A percentile compares a stretch with the other conserved stretches of the same genome.
These are phyloP conservation scores for Corythoichthys haematopterus DNA, from an alignment of 2,113 vertebrate genomes.

Conservation along the genomic window DNA sequence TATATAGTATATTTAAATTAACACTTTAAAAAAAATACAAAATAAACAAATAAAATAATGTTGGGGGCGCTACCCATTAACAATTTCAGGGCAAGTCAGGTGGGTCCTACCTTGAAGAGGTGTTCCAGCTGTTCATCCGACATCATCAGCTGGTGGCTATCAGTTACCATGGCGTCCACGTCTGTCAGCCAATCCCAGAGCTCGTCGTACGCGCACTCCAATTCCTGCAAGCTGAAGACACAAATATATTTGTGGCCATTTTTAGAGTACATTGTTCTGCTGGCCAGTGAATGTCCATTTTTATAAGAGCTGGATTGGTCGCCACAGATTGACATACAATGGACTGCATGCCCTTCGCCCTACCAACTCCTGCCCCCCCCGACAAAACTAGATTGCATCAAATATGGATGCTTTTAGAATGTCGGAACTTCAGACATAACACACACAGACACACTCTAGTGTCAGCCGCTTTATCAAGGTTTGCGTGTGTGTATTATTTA, in stretches of 20 bases:
- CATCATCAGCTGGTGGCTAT: conserved; percentile 96
- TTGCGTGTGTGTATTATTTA: conserved; percentile 57
- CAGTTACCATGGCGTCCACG: conserved; percentile 93
- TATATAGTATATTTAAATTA: too few relatives aligned
- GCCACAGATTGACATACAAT: conserved; percentile 25
- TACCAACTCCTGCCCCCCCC: conserved; percentile 7
- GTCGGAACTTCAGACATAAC: conserved; percentile 31
- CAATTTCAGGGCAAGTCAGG: too few relatives aligned
- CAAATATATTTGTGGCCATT: background rate
- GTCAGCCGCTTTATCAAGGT: conserved; percentile 54
- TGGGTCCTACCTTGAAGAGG: conserved; percentile 84
- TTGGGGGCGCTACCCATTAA: too few relatives aligned
- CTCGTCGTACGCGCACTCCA: conserved; percentile 93
- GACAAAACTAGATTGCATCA: conserved; percentile 46
- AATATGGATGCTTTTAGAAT: conserved; percentile 54
- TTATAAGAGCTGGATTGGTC: background rate
- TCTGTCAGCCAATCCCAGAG: conserved; percentile 99
- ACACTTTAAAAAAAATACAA: too few relatives aligned
- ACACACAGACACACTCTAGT: conserved; percentile 41
- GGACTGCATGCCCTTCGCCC: background rate
- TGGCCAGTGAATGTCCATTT: background rate
- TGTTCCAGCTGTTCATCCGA: conserved; percentile 95
- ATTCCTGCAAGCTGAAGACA: conserved; percentile 85
- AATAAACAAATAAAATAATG: too few relatives aligned
- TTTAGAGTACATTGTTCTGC: background rate